Evolutionary conservation across 2,888 invertebrate species (phyloP), one percentile per base, ranked within the genome.

Genomic region (Linnaemya tessellans): DNA sequence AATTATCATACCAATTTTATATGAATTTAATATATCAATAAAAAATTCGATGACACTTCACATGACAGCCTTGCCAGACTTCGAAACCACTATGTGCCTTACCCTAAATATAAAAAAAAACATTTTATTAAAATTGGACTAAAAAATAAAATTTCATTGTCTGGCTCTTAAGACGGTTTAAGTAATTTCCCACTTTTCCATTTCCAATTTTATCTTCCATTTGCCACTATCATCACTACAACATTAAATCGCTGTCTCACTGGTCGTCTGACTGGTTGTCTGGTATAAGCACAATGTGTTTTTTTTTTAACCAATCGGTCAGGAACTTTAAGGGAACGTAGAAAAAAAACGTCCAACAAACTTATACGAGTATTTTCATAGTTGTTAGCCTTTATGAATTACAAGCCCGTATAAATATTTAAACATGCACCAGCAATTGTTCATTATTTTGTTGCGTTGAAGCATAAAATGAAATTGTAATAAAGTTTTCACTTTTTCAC

Each of bases 381-480:
- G 20, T 62, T 41, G 62, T n/a, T n/a, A 13, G 56, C 70, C 38
- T 49, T 58, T 67, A 11, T 49, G 8, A 46, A 67, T 67, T 67
- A 77, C 46, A 18, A 35, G 58, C 58, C 58, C 25, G 43, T 46
- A 35, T 77, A 77, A 77, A 77, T 77, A 77, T 77, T 67, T 77
- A 49, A 77, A 46, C 35, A 58, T 67, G 46, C 46, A 46, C 46
- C 15, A 65, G 13, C 20, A 35, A 35, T 46, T 30, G 18, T 30
- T 35, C 67, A 60, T 73, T 58, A 54, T 71, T 43, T 64, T 49
- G 20, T 38, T 20, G 71, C 65, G 49, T 58, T 80, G 71, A 73
- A 80, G 71, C 80, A 65, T 80, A 56, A 65, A 71, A 71, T 64
- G 20, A 54, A 71, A 62, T 71, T 73, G 38, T 64, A 65, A 80